Conservation (phyloP, 2,888 invertebrate species). For the Troilus luridus region DNA sequence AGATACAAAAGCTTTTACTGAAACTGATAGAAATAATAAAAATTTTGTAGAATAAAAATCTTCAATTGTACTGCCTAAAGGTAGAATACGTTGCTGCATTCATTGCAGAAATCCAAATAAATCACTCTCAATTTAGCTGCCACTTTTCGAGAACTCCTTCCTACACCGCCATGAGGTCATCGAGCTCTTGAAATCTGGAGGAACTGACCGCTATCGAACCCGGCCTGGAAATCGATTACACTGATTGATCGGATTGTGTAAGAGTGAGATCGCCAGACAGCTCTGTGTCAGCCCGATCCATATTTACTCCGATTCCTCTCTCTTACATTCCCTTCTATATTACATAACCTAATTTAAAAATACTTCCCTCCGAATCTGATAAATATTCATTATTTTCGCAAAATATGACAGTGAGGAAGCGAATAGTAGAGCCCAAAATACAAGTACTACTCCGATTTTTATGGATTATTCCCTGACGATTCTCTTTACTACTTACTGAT, state of each 20-base stretch:
- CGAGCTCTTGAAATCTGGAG: background rate
- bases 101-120: background rate
- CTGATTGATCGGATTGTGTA: constrained; percentile 27
- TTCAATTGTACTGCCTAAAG: too few relatives aligned
- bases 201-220: background rate
- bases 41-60: too few relatives aligned
- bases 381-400: constrained; percentile 1
- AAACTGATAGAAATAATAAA: too few relatives aligned
- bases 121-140: background rate
- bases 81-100: too few relatives aligned
- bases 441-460: background rate
- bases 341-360: constrained; percentile 5
- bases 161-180: background rate
- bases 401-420: background rate
- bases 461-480: background rate
- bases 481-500: too few relatives aligned
- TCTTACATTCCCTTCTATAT: background rate
- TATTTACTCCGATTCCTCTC: constrained; percentile 23
- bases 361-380: background rate
- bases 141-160: background rate
- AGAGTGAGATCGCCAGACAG: background rate
- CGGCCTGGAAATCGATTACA: background rate
- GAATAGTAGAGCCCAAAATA: background rate
- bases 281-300: background rate
- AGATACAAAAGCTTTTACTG: too few relatives aligned